These are phyloP conservation scores for Trachelus iudaicus DNA, from an alignment of 2,888 invertebrate species.

Conservation along the genomic window DNA sequence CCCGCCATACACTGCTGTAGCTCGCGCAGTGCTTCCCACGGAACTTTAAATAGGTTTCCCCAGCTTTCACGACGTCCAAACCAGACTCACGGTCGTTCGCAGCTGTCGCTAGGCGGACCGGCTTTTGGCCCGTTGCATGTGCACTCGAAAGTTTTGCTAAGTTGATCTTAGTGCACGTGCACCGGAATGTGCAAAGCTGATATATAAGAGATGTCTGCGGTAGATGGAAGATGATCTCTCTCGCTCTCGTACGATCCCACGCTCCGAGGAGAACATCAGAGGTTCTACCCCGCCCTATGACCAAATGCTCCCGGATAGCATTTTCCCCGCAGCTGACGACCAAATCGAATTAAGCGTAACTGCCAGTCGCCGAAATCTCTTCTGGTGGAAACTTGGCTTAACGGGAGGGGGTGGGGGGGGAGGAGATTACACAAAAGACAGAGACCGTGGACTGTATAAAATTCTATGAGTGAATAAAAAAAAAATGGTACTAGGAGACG, in stretches of 20 bases:
- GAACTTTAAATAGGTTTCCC: not conserved
- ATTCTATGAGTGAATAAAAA: not conserved
- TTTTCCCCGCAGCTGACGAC: slow-evolving; percentile 1
- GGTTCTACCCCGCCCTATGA: slow-evolving; percentile 46
- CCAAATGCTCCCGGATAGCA: slow-evolving; percentile 24
- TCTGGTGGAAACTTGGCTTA: not conserved
- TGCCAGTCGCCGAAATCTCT: not conserved
- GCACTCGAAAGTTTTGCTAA: not conserved
- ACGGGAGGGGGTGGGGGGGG: not conserved
- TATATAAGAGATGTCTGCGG: not conserved
- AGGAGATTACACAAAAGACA: not conserved
- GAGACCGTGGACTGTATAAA: not conserved
- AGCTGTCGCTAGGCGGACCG: not conserved
- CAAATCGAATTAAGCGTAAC: not conserved
- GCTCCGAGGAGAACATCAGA: slow-evolving; percentile 44
- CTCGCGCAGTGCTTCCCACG: not conserved
- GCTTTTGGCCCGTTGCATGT: not conserved
- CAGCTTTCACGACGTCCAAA: not conserved
- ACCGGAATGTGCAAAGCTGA: not conserved
- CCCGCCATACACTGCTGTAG: not conserved
- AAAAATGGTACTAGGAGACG: not conserved
- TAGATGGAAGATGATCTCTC: not conserved
- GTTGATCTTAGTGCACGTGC: not conserved
- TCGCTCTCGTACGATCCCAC: slow-evolving; percentile 37
- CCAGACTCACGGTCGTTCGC: not conserved